Evolutionary conservation across 2,888 invertebrate species (phyloP), one percentile per base, ranked within the genome.

Genomic region (Papilio demoleus): DNA sequence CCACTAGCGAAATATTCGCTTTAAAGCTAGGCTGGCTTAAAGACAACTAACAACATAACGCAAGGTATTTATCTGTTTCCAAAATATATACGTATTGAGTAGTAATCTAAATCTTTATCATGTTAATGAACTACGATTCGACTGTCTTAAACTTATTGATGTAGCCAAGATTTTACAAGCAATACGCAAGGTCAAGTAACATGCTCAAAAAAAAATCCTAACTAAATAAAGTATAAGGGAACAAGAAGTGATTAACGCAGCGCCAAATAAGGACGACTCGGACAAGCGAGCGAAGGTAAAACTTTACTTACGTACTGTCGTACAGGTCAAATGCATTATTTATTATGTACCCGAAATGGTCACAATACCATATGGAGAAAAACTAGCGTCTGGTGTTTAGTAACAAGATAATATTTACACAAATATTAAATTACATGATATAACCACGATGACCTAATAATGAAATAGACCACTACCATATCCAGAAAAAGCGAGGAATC

Each of bases 341-440:
- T 82, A 86, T 83, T 77, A 75, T 76, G 70, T 70, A 70, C 80
- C 83, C 67, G 81, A 88, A 77, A 87, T 85, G 88, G 89, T 72
- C 77, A 81, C 77, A 72, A 75, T 75, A 74, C 75, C 64, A 79
- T 80, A 77, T 77, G 77, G 76, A 81, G 82, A 79, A 81, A 78
- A 81, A 81, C 76, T 78, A 80, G 69, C 76, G 76, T 75, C 79
- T 75, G 80, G 83, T 80, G 84, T 84, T 79, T 71, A 72, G 75
- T 82, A 82, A 83, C 75, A 78, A 74, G 77, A 79, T 77, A 81
- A 80, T 78, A 72, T 74, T 79, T 31, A 53, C n/a, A 22, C 14
- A 5, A 50, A 50, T 27, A 27, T 53, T 27, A 27, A 27, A 53
- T 53, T 1, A 27, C 14, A 53, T 53, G 8, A 53, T n/a, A 53